Evolutionary conservation across 2,797 vertebrate genomes (phyloP).

Genomic region (Sciurus vulgaris): DNA sequence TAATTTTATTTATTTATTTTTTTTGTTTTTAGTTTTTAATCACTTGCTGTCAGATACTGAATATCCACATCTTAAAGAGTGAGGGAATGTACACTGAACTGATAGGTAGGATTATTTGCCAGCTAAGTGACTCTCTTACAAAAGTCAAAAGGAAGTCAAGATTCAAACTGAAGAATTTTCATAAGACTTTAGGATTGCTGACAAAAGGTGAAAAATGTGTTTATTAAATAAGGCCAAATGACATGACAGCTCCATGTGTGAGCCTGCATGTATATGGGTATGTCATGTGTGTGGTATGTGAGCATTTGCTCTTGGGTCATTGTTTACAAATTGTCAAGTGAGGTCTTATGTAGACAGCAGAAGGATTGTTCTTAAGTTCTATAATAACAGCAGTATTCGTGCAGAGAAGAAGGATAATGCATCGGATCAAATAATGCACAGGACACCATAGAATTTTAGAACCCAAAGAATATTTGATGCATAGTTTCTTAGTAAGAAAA

Average conservation of each 20-base stretch:
- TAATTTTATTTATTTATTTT: neutral
- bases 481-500: neutral
- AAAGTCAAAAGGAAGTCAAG: neutral
- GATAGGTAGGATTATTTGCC: neutral
- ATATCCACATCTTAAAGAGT: neutral
- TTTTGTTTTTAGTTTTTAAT: neutral
- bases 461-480: neutral
- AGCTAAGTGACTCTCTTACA: neutral
- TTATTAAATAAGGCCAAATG: neutral
- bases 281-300: too few relatives aligned
- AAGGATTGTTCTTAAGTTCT: neutral
- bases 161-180: neutral
- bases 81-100: neutral
- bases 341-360: neutral
- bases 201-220: neutral
- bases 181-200: neutral
- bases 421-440: neutral
- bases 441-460: neutral
- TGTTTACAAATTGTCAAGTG: neutral
- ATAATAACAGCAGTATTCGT: neutral
- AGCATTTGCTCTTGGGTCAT: neutral
- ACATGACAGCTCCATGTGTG: rapidly evolving
- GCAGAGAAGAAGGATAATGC: neutral
- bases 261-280: rapidly evolving
- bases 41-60: neutral